These are phyloP conservation scores for Brachionichthys hirsutus DNA, from an alignment of 2,113 vertebrate genomes.

Conservation along the genomic window DNA sequence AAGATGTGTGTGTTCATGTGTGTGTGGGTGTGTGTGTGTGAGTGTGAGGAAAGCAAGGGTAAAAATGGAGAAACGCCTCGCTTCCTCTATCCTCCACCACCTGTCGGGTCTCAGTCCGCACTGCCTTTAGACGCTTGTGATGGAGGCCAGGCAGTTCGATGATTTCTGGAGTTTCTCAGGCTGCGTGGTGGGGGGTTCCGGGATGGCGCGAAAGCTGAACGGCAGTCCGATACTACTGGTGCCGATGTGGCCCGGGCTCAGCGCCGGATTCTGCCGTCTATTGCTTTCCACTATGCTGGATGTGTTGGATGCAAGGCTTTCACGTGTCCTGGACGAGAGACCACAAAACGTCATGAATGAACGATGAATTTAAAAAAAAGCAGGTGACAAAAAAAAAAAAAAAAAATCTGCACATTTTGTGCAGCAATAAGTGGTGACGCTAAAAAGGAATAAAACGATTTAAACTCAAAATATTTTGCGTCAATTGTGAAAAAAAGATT, in stretches of 20 bases:
- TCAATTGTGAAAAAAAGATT: no score
- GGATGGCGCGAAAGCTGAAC: slow-evolving; percentile 90
- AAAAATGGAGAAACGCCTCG: slow-evolving; percentile 53
- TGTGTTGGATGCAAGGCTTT: slow-evolving; percentile 99
- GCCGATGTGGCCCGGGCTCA: slow-evolving; percentile 93
- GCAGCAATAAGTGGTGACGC: background rate
- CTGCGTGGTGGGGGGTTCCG: slow-evolving; percentile 86
- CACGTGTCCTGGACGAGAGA: slow-evolving; percentile 85
- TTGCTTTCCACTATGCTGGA: slow-evolving; percentile 99
- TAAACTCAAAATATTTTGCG: no score
- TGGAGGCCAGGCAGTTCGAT: slow-evolving; percentile 97
- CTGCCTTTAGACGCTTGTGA: slow-evolving; percentile 95
- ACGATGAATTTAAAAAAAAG: slow-evolving; percentile 2
- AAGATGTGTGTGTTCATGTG: slow-evolving; percentile 45
- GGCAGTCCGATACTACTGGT: slow-evolving; percentile 82
- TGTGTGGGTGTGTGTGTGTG: slow-evolving; percentile 24
- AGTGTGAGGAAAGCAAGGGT: slow-evolving; percentile 47
- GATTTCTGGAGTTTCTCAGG: slow-evolving; percentile 98
- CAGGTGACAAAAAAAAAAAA: background rate
- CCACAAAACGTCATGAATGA: background rate
- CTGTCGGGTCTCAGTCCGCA: slow-evolving; percentile 46
- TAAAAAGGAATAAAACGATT: background rate
- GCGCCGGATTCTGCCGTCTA: slow-evolving; percentile 92
- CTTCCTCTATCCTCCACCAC: slow-evolving; percentile 53
- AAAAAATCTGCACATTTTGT: background rate